Evolutionary conservation across 2,888 invertebrate species (phyloP).

Genomic region (Drosophila bunnanda): DNA sequence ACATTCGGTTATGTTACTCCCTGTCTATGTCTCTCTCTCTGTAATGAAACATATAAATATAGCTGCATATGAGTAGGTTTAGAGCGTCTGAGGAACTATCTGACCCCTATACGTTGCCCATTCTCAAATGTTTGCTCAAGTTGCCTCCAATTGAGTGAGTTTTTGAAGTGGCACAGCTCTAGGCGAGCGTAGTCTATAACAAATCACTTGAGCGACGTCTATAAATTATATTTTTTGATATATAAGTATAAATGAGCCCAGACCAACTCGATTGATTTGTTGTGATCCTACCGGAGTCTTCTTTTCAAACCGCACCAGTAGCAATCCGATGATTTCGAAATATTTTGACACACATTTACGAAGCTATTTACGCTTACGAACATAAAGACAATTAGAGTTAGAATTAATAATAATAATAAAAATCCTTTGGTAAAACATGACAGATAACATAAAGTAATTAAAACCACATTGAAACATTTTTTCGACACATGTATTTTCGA

Average conservation of each 20-base stretch:
- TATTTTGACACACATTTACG: conserved; percentile 63
- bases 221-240: conserved; percentile 74
- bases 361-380: conserved; percentile 72
- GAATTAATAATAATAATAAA: conserved; percentile 11
- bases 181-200: conserved; percentile 50
- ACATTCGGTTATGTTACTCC: conserved; percentile 49
- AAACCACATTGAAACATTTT: conserved; percentile 53
- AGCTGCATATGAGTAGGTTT: conserved; percentile 61
- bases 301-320: conserved; percentile 26
- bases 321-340: conserved; percentile 19
- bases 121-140: conserved; percentile 63
- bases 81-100: conserved; percentile 11
- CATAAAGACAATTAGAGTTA: conserved; percentile 2
- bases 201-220: conserved; percentile 78
- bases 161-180: conserved; percentile 45
- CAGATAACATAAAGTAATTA: conserved; percentile 22
- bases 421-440: conserved; percentile 29
- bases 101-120: conserved; percentile 11
- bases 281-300: conserved; percentile 38
- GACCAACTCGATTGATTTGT: conserved; percentile 80
- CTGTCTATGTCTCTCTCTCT: conserved; percentile 6
- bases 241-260: conserved; percentile 79
- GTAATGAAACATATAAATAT: conserved; percentile 41
- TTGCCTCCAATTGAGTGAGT: conserved; percentile 63
- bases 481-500: conserved; percentile 76